phyloP scores from a whole-genome alignment of 2,888 invertebrate species.

The Desoria tigrina region DNA sequence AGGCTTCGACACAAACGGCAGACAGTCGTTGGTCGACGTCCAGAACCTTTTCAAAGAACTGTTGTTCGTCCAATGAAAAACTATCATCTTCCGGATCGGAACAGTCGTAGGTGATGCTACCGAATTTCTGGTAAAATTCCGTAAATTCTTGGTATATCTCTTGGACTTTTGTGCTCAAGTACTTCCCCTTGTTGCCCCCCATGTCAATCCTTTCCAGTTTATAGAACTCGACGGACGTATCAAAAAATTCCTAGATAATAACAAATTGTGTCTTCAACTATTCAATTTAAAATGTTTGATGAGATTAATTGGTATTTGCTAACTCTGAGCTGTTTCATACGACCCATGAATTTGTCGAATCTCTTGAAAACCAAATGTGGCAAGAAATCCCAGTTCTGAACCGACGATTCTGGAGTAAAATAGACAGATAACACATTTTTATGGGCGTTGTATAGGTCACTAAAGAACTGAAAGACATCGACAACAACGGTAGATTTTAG shows the following conservation, averaged over 20 bases:
- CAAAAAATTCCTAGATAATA: conserved; percentile 78
- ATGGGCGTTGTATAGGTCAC: conserved; percentile 68
- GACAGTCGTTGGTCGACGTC: conserved; percentile 89
- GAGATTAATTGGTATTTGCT: too few relatives aligned
- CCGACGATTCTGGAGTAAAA: conserved; percentile 65
- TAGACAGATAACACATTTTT: conserved; percentile 69
- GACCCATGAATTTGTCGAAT: conserved; percentile 72
- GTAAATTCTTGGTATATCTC: conserved; percentile 81
- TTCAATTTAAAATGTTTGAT: too few relatives aligned
- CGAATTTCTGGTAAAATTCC: conserved; percentile 77
- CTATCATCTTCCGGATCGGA: conserved; percentile 83
- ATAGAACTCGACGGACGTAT: conserved; percentile 88
- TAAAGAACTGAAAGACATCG: conserved; percentile 42
- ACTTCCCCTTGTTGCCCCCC: conserved; percentile 81
- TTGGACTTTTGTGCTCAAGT: conserved; percentile 72
- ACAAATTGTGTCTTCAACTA: too few relatives aligned
- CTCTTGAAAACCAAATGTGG: conserved; percentile 78
- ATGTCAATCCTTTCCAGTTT: conserved; percentile 94
- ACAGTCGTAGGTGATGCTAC: conserved; percentile 81
- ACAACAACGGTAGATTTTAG: conserved; percentile 36
- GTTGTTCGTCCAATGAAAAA: conserved; percentile 78
- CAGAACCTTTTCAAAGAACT: conserved; percentile 77
- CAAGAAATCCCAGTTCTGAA: conserved; percentile 80
- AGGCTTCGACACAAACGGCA: conserved; percentile 86
- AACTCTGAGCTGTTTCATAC: conserved; percentile 71